Evolutionary conservation across 2,888 invertebrate genomes (phyloP), one percentile per base, ranked within the genome.

Genomic region (Criorhina ranunculi): DNA sequence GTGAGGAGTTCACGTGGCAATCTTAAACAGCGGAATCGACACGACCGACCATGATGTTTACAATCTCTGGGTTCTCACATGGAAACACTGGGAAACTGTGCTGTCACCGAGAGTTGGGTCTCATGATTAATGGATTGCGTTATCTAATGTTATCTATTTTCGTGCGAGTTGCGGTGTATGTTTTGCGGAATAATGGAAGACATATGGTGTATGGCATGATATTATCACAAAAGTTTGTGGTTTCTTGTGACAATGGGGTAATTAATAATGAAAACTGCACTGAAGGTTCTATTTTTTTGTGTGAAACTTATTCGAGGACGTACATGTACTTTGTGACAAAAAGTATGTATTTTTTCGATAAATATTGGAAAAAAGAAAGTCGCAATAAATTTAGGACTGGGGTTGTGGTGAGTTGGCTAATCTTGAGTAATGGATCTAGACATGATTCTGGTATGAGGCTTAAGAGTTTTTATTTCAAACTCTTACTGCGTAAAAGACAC

Each of bases 81-180:
- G 15, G 6, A 55, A 53, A 35, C 15, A 19, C 44, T 62, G 35
- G 49, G 33, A 66, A 69, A 37, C 8, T 55, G 24, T 15, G 42
- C 40, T 53, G 53, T 53, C 59, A 40, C 42, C 40, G 44, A 57
- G 66, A 72, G 57, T 64, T 44, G 33, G 33, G 59, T 72, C 60
- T 40, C 70, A 77, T 82, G 70, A 82, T 72, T 82, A 78, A 78
- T 82, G 70, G 53, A 72, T 78, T 72, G 66, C 53, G 46, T 66
- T 82, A 82, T 82, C 78, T 72, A 78, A 72, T 64, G 51, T 59
- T 76, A 81, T 82, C 77, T 82, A 78, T 82, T 82, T 82, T 77
- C 72, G 77, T 78, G 78, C 51, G 66, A 59, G 51, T 57, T 53
- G 64, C 55, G 67, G 46, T 49, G 46, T 60, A 62, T 76, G 69